Base-by-base conservation (phyloP, 2,888 invertebrate species). In the Ellobium chinense region DNA sequence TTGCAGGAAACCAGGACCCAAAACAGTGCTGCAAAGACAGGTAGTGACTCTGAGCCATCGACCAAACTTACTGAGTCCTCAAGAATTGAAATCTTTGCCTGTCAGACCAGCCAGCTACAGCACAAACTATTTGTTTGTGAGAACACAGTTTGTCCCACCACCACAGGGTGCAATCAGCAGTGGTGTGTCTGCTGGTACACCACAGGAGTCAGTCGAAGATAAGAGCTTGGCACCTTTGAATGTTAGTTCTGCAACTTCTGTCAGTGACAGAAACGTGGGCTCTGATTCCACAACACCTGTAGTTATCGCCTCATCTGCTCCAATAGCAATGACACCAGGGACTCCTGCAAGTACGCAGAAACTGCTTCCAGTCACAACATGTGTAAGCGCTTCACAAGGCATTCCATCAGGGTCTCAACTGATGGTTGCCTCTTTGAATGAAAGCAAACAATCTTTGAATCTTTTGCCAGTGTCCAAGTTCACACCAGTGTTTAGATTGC, bases 91-190 rank as follows among this genome's bases (percentile, higher is more conserved):
- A 29, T 37, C 60, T 1, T 12, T 78, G 60, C 70, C 60, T 9
- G 62, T 78, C n/a, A 69, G 78, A 62, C 62, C 68, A 37, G 69
- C 70, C n/a, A n/a, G 66, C 4, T 76, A 76, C 27, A 56, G 66
- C 9, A 76, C 76, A 21, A 76, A 76, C 56, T 76, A 76, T 56
- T 24, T 76, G n/a, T 76, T 76, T 76, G 54, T 76, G 21, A 39
- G 76, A 27, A 76, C 76, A 37, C 39, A 58, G n/a, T 39, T 62
- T 63, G 74, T 46, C 60, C 73, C 73, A 14, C 29, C 73, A 27
- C 21, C 21, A 60, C 60, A 60, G 27, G n/a, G 7, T 46, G 7
- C 46, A 46, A 18, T 46, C 9, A 12, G 9, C 46, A 46, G 46
- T 46, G 46, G 18, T 46, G 46, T 46, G 46, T 7, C 46, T 46